These are phyloP conservation scores for Notolabrus celidotus DNA, from an alignment of 2,797 vertebrate genomes.

Conservation along the genomic window DNA sequence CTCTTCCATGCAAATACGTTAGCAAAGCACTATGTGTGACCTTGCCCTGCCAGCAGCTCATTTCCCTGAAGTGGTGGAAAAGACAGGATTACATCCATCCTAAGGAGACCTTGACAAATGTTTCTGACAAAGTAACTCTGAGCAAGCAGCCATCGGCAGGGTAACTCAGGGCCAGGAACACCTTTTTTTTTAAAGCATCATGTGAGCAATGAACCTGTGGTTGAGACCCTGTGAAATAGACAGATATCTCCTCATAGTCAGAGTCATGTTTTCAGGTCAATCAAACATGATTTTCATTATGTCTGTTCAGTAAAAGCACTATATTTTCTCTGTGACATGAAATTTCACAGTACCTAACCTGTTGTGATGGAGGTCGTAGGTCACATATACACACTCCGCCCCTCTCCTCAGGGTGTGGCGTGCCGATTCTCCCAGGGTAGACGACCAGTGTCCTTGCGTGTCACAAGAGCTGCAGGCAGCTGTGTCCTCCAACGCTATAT, in stretches of 20 bases:
- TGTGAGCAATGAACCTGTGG: neutral
- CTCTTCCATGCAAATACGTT: constrained; percentile 77
- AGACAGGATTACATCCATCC: constrained; percentile 64
- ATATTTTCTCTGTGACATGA: neutral
- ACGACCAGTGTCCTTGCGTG: constrained; percentile 74
- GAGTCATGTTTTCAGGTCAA: neutral
- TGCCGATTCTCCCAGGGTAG: constrained; percentile 67
- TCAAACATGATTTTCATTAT: neutral
- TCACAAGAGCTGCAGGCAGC: constrained; percentile 79
- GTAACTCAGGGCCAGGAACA: constrained; percentile 5
- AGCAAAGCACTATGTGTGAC: constrained; percentile 69
- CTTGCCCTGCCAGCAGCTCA: constrained; percentile 75
- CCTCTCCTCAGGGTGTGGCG: constrained; percentile 54
- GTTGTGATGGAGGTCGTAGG: constrained; percentile 58
- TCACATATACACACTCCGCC: constrained; percentile 45
- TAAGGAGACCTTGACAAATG: constrained; percentile 61
- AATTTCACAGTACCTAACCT: constrained; percentile 30
- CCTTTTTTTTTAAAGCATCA: constrained; percentile 7
- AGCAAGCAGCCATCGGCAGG: constrained; percentile 34
- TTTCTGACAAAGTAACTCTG: constrained; percentile 43
- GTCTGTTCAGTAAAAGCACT: neutral
- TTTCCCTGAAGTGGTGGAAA: constrained; percentile 76
- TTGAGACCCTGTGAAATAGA: constrained; percentile 2
- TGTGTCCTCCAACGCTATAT: constrained; percentile 71
- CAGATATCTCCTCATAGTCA: neutral